These are phyloP conservation scores for Bubo scandiacus DNA, from an alignment of 2,113 vertebrate species.

Conservation along the genomic window DNA sequence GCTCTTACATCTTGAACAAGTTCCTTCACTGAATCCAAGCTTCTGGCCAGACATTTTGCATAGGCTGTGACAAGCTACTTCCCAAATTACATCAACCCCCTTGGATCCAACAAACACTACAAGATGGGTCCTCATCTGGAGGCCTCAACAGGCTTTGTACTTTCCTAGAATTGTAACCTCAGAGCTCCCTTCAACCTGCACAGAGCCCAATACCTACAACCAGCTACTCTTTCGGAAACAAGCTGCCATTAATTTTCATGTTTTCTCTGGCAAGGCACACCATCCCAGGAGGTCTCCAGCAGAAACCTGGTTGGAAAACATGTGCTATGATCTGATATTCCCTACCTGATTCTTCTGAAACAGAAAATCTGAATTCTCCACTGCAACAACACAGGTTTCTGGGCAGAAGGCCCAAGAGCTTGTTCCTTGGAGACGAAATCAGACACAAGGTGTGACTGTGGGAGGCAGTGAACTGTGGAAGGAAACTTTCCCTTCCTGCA, in stretches of 20 bases:
- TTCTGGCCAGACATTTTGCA: background rate
- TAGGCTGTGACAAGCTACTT: background rate
- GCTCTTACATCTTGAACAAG: background rate
- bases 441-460: background rate
- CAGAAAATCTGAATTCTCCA: background rate
- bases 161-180: background rate
- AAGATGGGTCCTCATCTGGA: background rate
- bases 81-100: background rate
- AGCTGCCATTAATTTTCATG: background rate
- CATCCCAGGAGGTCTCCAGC: background rate
- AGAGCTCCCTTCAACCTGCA: background rate
- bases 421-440: background rate
- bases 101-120: background rate
- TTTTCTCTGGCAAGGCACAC: background rate
- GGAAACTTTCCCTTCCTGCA: background rate
- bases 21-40: background rate
- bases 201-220: background rate
- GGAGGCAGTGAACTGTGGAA: background rate
- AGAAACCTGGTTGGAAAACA: background rate
- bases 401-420: background rate
- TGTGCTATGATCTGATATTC: background rate
- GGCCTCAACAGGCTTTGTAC: background rate
- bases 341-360: background rate
- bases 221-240: background rate
- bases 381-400: background rate